Percentiles rank a stretch among this genome's conserved stretches.
Conservation (phyloP, 1,140 invertebrate species). For the Littorina saxatilis region DNA sequence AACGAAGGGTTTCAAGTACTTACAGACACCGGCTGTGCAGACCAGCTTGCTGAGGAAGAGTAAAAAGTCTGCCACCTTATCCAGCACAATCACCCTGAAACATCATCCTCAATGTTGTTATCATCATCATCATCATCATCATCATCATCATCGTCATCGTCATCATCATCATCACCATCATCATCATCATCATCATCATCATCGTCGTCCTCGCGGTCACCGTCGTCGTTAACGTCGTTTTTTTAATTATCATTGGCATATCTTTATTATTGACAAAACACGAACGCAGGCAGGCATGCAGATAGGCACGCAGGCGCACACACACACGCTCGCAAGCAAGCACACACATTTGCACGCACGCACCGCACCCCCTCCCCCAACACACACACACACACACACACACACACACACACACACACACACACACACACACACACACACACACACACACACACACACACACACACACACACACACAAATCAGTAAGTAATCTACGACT, state of each 20-base stretch:
- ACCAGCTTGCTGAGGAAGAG: constrained; percentile 93
- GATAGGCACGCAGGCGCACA: neutral
- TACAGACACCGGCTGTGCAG: constrained; percentile 84
- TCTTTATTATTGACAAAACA: too few species aligned
- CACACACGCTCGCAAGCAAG: neutral
- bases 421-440: constrained; percentile 17
- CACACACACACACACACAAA: neutral
- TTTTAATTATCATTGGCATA: constrained; percentile 15
- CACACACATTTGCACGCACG: neutral
- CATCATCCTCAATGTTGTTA: constrained; percentile 25
- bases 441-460: constrained; percentile 4
- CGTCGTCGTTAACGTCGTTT: constrained; percentile 6
- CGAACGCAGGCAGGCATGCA: too few species aligned
- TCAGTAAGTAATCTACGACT: too few species aligned
- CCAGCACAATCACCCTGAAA: constrained; percentile 87
- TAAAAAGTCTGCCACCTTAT: constrained; percentile 94
- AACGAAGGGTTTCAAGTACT: too few species aligned
- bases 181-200: constrained; percentile 32
- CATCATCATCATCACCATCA: constrained; percentile 45
- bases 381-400: constrained; percentile 5
- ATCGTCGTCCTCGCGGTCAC: neutral
- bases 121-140: constrained; percentile 36
- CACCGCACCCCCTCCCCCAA: neutral
- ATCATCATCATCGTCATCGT: constrained; percentile 48
- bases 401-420: constrained; percentile 5